Conservation (phyloP, 2,113 vertebrate species). For the Isurus oxyrinchus region DNA sequence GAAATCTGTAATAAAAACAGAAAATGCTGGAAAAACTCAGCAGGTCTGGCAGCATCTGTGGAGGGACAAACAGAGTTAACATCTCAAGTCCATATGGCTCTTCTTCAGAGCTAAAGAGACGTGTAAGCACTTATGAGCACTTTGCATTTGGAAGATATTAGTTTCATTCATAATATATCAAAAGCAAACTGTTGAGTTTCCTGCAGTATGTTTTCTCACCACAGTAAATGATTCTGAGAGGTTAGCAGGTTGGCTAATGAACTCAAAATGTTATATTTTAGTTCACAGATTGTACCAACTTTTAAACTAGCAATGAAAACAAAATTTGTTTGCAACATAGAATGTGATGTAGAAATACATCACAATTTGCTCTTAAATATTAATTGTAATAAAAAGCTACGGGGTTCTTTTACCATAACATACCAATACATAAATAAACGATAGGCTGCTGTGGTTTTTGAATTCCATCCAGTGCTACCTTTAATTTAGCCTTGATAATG, state of each 20-base stretch:
- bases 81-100: too few relatives aligned
- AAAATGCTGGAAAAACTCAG: too few relatives aligned
- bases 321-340: background rate
- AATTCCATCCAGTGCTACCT: background rate
- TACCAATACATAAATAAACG: background rate
- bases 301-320: background rate
- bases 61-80: too few relatives aligned
- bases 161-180: background rate
- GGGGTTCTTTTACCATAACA: background rate
- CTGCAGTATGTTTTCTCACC: background rate
- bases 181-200: background rate
- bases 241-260: background rate
- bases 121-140: background rate
- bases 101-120: too few relatives aligned
- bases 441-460: background rate
- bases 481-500: background rate
- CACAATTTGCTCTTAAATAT: background rate
- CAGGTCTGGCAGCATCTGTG: too few relatives aligned
- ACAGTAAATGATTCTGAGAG: background rate
- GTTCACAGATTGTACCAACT: background rate
- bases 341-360: background rate
- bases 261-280: background rate
- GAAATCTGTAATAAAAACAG: too few relatives aligned
- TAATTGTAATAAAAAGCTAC: background rate
- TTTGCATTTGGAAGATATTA: background rate